Conservation (phyloP, 2,888 invertebrate species). For the Pristionchus arcanus region DNA sequence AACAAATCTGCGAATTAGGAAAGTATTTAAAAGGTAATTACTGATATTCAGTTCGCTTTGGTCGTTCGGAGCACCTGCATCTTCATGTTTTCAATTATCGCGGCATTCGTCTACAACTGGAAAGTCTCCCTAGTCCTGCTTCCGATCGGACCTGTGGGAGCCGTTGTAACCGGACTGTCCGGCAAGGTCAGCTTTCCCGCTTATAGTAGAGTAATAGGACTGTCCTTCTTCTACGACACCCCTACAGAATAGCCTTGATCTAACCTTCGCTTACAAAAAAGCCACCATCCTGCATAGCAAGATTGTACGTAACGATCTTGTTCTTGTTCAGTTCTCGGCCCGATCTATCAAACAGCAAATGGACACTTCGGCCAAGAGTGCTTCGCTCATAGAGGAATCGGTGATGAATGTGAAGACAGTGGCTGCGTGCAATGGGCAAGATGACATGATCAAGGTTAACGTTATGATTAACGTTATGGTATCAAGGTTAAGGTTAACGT, state of each 20-base stretch:
- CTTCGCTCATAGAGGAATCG: not conserved
- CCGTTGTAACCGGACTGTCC: slow-evolving; percentile 63
- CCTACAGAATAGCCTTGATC: too few relatives aligned
- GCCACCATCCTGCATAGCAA: too few relatives aligned
- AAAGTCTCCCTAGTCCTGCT: slow-evolving; percentile 62
- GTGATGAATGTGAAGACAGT: slow-evolving; percentile 12
- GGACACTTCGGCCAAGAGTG: not conserved
- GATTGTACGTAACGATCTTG: too few relatives aligned
- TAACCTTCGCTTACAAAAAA: too few relatives aligned
- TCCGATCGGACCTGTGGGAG: slow-evolving; percentile 65
- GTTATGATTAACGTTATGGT: too few relatives aligned
- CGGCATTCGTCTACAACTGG: slow-evolving; percentile 65
- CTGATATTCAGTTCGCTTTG: slow-evolving; percentile 57
- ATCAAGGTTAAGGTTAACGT: too few relatives aligned
- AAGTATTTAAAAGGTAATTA: too few relatives aligned
- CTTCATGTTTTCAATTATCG: slow-evolving; percentile 64
- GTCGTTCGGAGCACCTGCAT: slow-evolving; percentile 66
- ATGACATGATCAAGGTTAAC: slow-evolving; percentile 61
- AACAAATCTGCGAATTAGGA: not conserved
- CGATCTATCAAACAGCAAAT: slow-evolving; percentile 26
- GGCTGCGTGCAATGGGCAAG: not conserved
- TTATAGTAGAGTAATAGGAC: too few relatives aligned
- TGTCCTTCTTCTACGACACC: too few relatives aligned
- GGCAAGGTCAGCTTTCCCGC: slow-evolving; percentile 57
- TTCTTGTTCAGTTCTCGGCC: not conserved